These are phyloP conservation scores for Oncorhynchus mykiss DNA, from an alignment of 2,113 vertebrate species.

Conservation along the genomic window DNA sequence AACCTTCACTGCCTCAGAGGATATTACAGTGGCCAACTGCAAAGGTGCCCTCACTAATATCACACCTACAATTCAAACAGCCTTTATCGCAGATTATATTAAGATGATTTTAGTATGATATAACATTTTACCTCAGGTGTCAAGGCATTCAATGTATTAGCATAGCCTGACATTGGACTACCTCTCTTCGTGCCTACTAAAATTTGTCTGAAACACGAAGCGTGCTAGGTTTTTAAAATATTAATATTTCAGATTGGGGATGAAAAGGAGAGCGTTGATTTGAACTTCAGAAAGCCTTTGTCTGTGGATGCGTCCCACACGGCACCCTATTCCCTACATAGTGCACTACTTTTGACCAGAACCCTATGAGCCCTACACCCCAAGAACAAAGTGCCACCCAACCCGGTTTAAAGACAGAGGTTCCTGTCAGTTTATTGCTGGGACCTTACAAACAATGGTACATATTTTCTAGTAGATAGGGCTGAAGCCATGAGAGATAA, in stretches of 20 bases:
- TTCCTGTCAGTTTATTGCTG: background rate
- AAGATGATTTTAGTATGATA: background rate
- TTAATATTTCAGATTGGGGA: constrained; percentile 1
- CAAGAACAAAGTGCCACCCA: too few species aligned
- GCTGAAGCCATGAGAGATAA: background rate
- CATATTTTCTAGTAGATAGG: background rate
- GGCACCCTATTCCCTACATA: too few species aligned
- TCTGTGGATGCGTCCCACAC: too few species aligned
- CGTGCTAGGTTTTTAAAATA: background rate
- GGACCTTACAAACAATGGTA: background rate
- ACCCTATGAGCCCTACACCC: too few species aligned
- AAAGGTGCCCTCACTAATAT: background rate
- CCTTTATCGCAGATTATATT: too few species aligned
- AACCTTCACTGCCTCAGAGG: too few species aligned
- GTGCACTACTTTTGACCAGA: too few species aligned
- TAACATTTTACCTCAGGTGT: background rate
- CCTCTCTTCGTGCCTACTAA: background rate
- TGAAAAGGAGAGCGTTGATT: background rate
- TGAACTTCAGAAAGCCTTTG: background rate
- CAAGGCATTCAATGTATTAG: background rate
- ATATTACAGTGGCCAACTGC: too few species aligned
- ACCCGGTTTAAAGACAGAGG: too few species aligned
- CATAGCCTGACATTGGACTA: background rate
- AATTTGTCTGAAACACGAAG: background rate
- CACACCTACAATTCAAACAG: background rate